A percentile compares a stretch with the other conserved stretches of the same genome.
Conservation (phyloP, 2,113 vertebrate species). For the Erythrocebus patas region DNA sequence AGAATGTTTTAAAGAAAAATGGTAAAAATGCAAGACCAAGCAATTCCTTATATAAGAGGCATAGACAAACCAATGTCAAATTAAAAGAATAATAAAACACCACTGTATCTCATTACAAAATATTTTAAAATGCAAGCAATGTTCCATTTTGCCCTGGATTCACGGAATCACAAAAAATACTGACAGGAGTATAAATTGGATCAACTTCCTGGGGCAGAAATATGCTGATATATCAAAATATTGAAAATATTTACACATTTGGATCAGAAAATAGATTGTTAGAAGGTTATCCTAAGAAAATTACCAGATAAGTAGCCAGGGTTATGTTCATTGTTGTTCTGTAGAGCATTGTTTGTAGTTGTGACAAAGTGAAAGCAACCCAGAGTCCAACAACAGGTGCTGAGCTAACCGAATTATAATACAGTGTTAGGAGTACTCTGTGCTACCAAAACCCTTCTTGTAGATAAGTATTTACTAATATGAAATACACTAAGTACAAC, state of each 20-base stretch:
- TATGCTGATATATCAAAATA: neutral
- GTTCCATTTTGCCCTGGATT: neutral
- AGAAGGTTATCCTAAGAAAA: neutral
- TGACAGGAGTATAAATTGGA: neutral
- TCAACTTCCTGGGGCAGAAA: neutral
- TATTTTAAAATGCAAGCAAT: neutral
- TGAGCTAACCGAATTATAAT: neutral
- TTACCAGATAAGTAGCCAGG: neutral
- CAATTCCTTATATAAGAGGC: neutral
- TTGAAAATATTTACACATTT: neutral
- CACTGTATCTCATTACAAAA: neutral
- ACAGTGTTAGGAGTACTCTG: neutral
- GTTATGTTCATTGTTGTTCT: neutral
- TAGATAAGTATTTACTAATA: neutral
- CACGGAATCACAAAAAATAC: neutral
- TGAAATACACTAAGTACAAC: neutral
- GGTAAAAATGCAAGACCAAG: neutral
- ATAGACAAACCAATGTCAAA: neutral
- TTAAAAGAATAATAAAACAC: neutral
- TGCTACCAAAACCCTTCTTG: neutral
- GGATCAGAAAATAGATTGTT: neutral
- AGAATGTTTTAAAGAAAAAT: neutral
- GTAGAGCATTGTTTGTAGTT: neutral
- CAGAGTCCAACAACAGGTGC: neutral
- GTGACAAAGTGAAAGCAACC: neutral